Percentiles rank a stretch among this genome's conserved stretches.
Conservation (phyloP, 2,797 vertebrate species). For the Melanotaenia pygmaea region DNA sequence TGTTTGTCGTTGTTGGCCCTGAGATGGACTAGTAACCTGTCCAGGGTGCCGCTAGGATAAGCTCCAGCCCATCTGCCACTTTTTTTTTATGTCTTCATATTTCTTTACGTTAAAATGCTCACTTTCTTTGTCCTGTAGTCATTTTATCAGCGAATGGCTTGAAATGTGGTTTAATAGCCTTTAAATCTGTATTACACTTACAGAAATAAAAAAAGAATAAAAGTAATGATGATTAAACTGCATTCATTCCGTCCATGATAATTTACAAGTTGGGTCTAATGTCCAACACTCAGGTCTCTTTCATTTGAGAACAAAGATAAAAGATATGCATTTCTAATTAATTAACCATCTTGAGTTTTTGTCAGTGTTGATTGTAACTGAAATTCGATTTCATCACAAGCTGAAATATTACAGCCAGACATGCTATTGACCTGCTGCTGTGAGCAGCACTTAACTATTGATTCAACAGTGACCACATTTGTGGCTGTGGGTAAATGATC, state of each 20-base stretch:
- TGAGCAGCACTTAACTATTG: constrained; percentile 37
- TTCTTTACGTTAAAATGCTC: no score
- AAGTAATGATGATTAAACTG: not conserved
- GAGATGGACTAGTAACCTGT: no score
- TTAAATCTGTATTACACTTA: no score
- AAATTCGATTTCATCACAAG: constrained; percentile 38
- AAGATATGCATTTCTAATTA: not conserved
- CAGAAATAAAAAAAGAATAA: not conserved
- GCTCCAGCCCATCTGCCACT: no score
- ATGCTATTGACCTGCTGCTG: constrained; percentile 45
- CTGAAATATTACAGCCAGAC: constrained; percentile 48
- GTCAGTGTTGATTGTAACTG: constrained; percentile 3
- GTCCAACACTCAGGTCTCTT: not conserved
- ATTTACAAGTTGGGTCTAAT: no score
- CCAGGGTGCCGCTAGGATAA: no score
- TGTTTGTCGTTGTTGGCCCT: no score
- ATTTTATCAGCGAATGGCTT: no score
- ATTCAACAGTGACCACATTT: constrained; percentile 45
- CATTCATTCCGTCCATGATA: not conserved
- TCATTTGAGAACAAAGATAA: not conserved
- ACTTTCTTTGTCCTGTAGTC: no score
- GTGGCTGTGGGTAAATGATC: constrained; percentile 50
- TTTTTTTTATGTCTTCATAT: no score
- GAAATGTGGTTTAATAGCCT: no score
- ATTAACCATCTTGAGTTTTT: constrained; percentile 4